Evolutionary conservation across 2,797 vertebrate species (phyloP), one percentile per base, ranked within the genome.

Genomic region (Peromyscus aztecus): DNA sequence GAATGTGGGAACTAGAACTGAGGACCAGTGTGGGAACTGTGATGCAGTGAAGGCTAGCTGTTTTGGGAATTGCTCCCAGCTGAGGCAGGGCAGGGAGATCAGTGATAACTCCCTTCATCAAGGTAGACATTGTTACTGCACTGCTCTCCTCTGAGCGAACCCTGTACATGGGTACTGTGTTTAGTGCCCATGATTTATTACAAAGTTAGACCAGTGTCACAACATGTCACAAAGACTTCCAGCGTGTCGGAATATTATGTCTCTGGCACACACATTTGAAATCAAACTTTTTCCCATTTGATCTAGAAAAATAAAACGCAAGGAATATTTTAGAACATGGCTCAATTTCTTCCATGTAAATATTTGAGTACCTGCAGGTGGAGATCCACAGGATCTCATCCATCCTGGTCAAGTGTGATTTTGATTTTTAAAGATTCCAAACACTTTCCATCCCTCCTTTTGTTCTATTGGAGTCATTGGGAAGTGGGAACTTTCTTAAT

Each of bases 341-440:
- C 57, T 97, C 78, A 43, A 55, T 91, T 95, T 87, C 96, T 94
- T 75, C 9, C 14, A 83, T 80, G 92, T 95, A 95, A 94, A 91
- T 96, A 90, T 96, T 90, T 88, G 90, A 88, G 77, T 63, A 73
- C 8, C 40, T 37, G n/a, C 78, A 52, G 71, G 27, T 86, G 27
- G 17, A 87, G 84, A 80, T 0, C 63, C 43, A 95, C 93, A 55
- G 61, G 46, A 83, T 59, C 27, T 31, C 49, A 71, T 52, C 49
- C 67, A 55, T 8, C 59, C 14, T 69, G 92, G n/a, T 77, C 23
- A 65, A 84, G 19, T 85, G 4, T 67, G 71, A 82, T 69, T 65
- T 94, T 95, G 31, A 71, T 84, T 76, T 80, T 59, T 69, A 93
- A 90, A 88, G 61, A 65, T 59, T 34, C 31, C 29, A 94, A 89